Evolutionary conservation across 1,140 invertebrate genomes (phyloP).

Genomic region (Conopomorpha cramerella): DNA sequence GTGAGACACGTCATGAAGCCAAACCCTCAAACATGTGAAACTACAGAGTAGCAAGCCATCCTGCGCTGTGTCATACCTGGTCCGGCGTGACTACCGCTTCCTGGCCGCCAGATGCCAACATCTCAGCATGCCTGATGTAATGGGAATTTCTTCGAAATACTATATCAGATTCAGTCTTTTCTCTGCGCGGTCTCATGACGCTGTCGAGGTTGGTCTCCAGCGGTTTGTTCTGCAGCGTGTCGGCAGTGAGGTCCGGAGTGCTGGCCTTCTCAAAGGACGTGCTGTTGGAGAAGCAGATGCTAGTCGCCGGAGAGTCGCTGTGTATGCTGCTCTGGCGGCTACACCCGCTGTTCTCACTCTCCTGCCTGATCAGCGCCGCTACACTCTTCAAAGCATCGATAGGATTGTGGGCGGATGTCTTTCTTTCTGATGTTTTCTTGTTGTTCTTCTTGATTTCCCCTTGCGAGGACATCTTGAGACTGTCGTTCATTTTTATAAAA

Average conservation of each 20-base stretch:
- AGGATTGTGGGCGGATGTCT: conserved; percentile 21
- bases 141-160: conserved; percentile 67
- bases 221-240: conserved; percentile 20
- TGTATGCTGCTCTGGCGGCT: conserved; percentile 39
- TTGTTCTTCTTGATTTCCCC: conserved; percentile 28
- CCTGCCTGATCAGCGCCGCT: conserved; percentile 37
- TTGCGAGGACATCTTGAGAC: conserved; percentile 38
- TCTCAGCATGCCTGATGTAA: conserved; percentile 69
- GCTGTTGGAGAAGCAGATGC: conserved; percentile 31
- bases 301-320: conserved; percentile 40
- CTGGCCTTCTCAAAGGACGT: conserved; percentile 28
- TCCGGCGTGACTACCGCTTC: conserved; percentile 57
- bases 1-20: conserved; percentile 36
- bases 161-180: conserved; percentile 87
- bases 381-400: conserved; percentile 46
- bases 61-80: conserved; percentile 52
- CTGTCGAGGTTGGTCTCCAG: conserved; percentile 12
- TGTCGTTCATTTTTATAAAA: conserved; percentile 67
- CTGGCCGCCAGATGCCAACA: conserved; percentile 45
- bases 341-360: conserved; percentile 25
- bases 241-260: conserved; percentile 34
- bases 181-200: conserved; percentile 68
- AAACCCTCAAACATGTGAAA: conserved; percentile 46
- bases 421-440: conserved; percentile 21
- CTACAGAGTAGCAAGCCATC: too few species aligned